Conservation (phyloP, 2,797 vertebrate genomes). For the Acanthurus leucopareius region DNA sequence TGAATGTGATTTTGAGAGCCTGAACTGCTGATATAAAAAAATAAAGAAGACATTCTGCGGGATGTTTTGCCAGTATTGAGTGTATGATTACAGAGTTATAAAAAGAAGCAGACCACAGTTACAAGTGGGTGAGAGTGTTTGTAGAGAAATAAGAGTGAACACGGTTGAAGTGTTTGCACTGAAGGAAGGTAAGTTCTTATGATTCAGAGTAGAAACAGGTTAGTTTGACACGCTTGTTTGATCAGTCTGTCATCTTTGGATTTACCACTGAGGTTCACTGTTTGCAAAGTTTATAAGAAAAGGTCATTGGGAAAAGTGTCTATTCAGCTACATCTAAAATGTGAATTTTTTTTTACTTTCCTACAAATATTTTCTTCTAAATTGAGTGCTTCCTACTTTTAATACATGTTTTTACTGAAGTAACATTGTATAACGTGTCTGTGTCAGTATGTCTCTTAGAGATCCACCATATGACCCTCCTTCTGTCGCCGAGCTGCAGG, state of each 20-base stretch:
- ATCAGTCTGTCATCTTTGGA: background rate
- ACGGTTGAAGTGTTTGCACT: conserved; percentile 30
- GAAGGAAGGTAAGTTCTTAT: conserved; percentile 59
- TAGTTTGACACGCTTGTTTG: conserved; percentile 5
- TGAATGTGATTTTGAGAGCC: conserved; percentile 20
- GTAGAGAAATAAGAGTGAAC: conserved; percentile 44
- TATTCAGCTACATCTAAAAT: too few species aligned
- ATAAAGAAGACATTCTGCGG: conserved; percentile 35
- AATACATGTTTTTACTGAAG: background rate
- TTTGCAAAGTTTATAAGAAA: background rate
- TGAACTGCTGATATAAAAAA: background rate
- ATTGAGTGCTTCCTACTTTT: background rate
- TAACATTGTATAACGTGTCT: conserved; percentile 10
- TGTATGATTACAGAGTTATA: conserved; percentile 85
- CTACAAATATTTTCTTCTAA: background rate
- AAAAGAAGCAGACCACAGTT: conserved; percentile 75
- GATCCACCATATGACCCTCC: conserved; percentile 81
- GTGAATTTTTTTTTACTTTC: too few species aligned
- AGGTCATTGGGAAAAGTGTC: background rate
- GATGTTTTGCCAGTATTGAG: conserved; percentile 67
- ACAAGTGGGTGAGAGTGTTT: conserved; percentile 17
- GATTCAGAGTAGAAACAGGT: conserved; percentile 13
- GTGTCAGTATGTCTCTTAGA: conserved; percentile 78
- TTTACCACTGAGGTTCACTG: background rate
- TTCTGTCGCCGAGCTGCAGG: conserved; percentile 87